These are phyloP conservation scores for Lithophane semibrunnea DNA, from an alignment of 2,888 invertebrate species.

Conservation along the genomic window DNA sequence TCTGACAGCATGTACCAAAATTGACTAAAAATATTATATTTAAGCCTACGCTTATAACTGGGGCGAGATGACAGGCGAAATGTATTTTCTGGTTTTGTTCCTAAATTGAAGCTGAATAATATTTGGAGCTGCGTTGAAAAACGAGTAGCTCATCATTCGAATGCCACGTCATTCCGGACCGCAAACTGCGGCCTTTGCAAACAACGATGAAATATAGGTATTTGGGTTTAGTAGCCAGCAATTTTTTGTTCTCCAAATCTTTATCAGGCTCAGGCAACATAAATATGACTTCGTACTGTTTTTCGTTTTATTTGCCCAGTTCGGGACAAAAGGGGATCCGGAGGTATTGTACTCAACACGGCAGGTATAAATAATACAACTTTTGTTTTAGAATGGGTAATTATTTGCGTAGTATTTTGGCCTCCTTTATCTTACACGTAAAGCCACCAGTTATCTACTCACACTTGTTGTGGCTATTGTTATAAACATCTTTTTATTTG, in stretches of 20 bases:
- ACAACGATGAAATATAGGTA: conserved; percentile 70
- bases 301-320: conserved; percentile 35
- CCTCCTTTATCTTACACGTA: neutral
- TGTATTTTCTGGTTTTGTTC: conserved; percentile 34
- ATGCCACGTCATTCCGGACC: conserved; percentile 67
- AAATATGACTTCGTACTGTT: conserved; percentile 62
- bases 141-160: conserved; percentile 65
- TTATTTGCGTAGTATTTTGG: conserved; percentile 25
- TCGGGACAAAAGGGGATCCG: conserved; percentile 36
- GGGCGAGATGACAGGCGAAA: conserved; percentile 29
- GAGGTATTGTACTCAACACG: conserved; percentile 39
- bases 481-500: neutral
- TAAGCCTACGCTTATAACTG: conserved; percentile 14
- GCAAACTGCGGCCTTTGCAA: conserved; percentile 63
- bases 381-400: conserved; percentile 38
- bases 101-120: conserved; percentile 54
- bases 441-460: neutral
- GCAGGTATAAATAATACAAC: conserved; percentile 25
- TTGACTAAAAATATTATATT: conserved; percentile 41
- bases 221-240: conserved; percentile 60
- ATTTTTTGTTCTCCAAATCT: conserved; percentile 56
- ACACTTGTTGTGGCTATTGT: neutral
- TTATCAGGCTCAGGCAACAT: conserved; percentile 68
- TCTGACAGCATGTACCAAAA: conserved; percentile 9
- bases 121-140: conserved; percentile 66